Conservation (phyloP, 30 jellyfish, hydroid and myxozoan genomes). For the Hydra vulgaris region DNA sequence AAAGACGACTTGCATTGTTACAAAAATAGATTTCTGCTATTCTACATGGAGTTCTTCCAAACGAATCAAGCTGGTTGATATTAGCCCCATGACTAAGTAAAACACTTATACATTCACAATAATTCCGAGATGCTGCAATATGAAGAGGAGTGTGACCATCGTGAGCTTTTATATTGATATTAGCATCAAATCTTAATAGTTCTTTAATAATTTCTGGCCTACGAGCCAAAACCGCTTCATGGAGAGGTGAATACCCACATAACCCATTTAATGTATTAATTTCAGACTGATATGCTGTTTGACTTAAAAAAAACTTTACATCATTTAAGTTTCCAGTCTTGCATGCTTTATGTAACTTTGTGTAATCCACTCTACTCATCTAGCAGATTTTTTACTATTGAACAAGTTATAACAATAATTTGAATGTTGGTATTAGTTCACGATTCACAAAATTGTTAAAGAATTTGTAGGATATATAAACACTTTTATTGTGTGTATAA, state of each 20-base stretch:
- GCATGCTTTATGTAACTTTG: slow-evolving; percentile 42
- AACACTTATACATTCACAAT: slow-evolving; percentile 52
- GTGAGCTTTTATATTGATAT: slow-evolving; percentile 55
- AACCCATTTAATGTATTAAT: slow-evolving; percentile 79
- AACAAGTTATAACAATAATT: too few relatives aligned
- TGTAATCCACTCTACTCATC: background rate
- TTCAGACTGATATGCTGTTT: slow-evolving; percentile 26
- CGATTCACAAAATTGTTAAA: too few relatives aligned
- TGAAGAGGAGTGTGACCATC: slow-evolving; percentile 86
- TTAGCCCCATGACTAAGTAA: slow-evolving; percentile 51
- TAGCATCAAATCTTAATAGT: slow-evolving; percentile 63
- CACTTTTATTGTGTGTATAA: too few relatives aligned
- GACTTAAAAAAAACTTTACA: slow-evolving; percentile 38
- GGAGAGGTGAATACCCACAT: slow-evolving; percentile 83
- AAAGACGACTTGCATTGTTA: background rate
- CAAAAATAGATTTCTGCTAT: slow-evolving; percentile 28
- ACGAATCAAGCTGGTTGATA: slow-evolving; percentile 46
- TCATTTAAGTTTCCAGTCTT: slow-evolving; percentile 46
- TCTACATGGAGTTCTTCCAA: slow-evolving; percentile 71
- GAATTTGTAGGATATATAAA: too few relatives aligned
- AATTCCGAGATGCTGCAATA: slow-evolving; percentile 90
- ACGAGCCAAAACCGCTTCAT: slow-evolving; percentile 76
- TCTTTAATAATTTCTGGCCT: slow-evolving; percentile 44
- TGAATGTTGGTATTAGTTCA: too few relatives aligned
- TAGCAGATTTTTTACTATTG: too few relatives aligned